Percentiles rank a stretch among this genome's conserved stretches.
phyloP scores from a whole-genome alignment of 1,140 invertebrate species.

The Ruditapes philippinarum region DNA sequence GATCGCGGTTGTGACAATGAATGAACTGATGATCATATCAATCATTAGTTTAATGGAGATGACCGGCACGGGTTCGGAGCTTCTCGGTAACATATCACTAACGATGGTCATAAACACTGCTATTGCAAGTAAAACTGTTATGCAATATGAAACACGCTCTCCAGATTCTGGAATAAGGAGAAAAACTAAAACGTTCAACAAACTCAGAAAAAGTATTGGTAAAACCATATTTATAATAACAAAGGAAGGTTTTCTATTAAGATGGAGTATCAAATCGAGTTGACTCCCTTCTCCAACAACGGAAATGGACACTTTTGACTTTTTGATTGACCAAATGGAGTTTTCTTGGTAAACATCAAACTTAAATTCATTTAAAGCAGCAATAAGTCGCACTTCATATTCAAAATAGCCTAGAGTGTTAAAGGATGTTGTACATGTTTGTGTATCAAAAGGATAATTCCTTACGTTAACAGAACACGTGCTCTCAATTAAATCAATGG shows the following conservation, averaged over 20 bases:
- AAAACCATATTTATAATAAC: constrained; percentile 30
- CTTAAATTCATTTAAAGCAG: background rate
- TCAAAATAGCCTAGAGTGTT: constrained; percentile 93
- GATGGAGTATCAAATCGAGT: background rate
- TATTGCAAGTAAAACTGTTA: constrained; percentile 87
- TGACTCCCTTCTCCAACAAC: background rate
- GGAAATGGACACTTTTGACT: background rate
- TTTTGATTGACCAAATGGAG: background rate
- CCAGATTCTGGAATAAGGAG: constrained; percentile 55
- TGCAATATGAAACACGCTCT: constrained; percentile 50
- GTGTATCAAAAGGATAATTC: constrained; percentile 98
- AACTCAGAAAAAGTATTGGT: constrained; percentile 30
- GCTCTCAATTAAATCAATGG: constrained; percentile 87
- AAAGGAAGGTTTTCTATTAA: constrained; percentile 6
- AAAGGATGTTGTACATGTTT: constrained; percentile 99
- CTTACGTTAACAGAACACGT: constrained; percentile 99
- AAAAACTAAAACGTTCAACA: constrained; percentile 29
- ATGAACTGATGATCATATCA: constrained; percentile 19
- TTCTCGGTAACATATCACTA: constrained; percentile 88
- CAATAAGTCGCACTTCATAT: constrained; percentile 15
- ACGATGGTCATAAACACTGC: constrained; percentile 89
- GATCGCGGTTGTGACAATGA: background rate
- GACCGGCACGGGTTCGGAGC: constrained; percentile 20
- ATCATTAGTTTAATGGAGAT: constrained; percentile 23
- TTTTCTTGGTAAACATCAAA: background rate